Conservation (phyloP, 2,797 vertebrate genomes). For the Phataginus tricuspis region DNA sequence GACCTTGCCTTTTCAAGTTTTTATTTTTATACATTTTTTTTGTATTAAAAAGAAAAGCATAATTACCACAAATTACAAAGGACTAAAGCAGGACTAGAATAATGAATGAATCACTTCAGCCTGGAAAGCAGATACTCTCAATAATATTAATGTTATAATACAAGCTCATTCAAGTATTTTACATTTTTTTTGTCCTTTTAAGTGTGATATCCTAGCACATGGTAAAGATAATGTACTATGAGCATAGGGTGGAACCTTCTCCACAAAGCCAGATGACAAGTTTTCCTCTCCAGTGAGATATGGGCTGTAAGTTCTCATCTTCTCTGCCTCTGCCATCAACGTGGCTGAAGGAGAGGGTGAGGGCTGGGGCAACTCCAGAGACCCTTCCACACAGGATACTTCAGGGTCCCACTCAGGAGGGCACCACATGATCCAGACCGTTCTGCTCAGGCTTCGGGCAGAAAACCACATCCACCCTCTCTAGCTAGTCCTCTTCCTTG, state of each 20-base stretch:
- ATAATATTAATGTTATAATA: slow-evolving; percentile 99
- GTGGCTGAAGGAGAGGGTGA: slow-evolving; percentile 83
- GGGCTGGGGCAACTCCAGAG: slow-evolving; percentile 69
- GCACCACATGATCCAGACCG: not conserved
- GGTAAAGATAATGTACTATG: slow-evolving; percentile 92
- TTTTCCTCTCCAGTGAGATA: slow-evolving; percentile 87
- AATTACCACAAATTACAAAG: slow-evolving; percentile 99
- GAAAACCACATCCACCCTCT: not conserved
- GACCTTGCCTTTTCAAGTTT: slow-evolving; percentile 90
- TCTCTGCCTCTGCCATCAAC: slow-evolving; percentile 83
- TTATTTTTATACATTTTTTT: slow-evolving; percentile 98
- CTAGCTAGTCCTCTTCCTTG: not conserved
- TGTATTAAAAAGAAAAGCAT: slow-evolving; percentile 99
- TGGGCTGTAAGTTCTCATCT: slow-evolving; percentile 80
- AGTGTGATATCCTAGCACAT: slow-evolving; percentile 92
- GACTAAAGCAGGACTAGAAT: slow-evolving; percentile 96
- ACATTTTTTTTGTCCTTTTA: slow-evolving; percentile 94
- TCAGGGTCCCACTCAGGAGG: slow-evolving; percentile 6
- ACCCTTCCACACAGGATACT: not conserved
- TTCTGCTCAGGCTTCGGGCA: slow-evolving; percentile 39
- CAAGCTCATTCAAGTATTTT: slow-evolving; percentile 99
- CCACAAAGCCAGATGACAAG: slow-evolving; percentile 86
- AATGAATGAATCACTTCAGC: slow-evolving; percentile 99
- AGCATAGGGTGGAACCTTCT: slow-evolving; percentile 91
- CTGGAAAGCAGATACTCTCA: slow-evolving; percentile 99